Evolutionary conservation across 92 coral and sea anemone genomes (phyloP), one percentile per base, ranked within the genome.

Genomic region (Epizoanthus illoricatus): DNA sequence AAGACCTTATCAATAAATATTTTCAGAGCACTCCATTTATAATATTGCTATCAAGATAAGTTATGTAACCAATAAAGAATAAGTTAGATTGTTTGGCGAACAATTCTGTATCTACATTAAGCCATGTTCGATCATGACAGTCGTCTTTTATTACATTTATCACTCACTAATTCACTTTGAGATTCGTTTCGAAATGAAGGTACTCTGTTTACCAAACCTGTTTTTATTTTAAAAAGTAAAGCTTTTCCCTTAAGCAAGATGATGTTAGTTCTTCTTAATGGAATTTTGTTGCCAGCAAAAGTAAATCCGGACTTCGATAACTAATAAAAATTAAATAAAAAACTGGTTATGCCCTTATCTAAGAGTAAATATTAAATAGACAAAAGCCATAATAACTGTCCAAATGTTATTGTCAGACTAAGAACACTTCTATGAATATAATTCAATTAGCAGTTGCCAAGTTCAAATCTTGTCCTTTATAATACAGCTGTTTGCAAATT

Each of bases 201-300:
- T 7, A 40, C 1, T 40, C 78, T 61, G 71, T 78, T 45, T 78
- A 78, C 42, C 63, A 78, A 63, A 2, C 69, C 71, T 36, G 57
- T 78, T 78, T 20, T 41, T 13, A 63, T 42, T 64, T 49, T 8
- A 49, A 49, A 41, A 41, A 15, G 24, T 20, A 3, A 61, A 62
- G 17, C 42, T 71, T 55, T 23, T 55, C 76, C 59, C 28, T n/a
- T 71, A 16, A 43, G 58, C 58, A 47, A 49, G 52, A 55, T 19
- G 60, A 42, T 47, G 11, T 28, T n/a, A 18, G 23, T 41, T 24
- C 19, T 70, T 62, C 61, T 78, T 42, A 78, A 43, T 15, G 43
- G 61, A 78, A 54, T 21, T 64, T 45, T 78, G 59, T 9, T 41
- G 82, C 41, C 55, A 78, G 21, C 55, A 58, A 60, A 60, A 60